A percentile compares a stretch with the other conserved stretches of the same genome.
These are phyloP conservation scores for Ganaspis brasiliensis DNA, from an alignment of 2,888 invertebrate genomes.

Conservation along the genomic window DNA sequence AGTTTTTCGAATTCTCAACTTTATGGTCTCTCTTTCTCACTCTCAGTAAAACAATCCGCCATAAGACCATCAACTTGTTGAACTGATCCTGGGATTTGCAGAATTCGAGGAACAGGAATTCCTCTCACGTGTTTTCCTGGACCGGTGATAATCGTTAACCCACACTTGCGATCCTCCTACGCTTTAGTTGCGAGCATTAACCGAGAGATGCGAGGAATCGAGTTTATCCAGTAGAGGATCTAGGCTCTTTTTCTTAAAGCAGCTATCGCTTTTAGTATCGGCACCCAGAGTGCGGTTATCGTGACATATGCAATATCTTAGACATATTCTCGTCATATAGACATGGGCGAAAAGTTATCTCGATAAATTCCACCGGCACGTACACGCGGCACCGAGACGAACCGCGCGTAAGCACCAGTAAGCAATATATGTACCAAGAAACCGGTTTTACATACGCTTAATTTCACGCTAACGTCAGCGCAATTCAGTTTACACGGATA, in stretches of 20 bases:
- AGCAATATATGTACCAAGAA: slow-evolving; percentile 53
- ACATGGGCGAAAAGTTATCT: slow-evolving; percentile 49
- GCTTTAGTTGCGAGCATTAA: slow-evolving; percentile 20
- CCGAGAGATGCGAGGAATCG: slow-evolving; percentile 11
- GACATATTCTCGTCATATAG: slow-evolving; percentile 46
- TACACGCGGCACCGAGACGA: slow-evolving; percentile 53
- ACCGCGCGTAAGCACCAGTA: slow-evolving; percentile 48
- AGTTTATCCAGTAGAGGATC: slow-evolving; percentile 15
- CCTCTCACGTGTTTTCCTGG: slow-evolving; percentile 33
- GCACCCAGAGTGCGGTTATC: neutral
- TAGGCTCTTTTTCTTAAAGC: neutral
- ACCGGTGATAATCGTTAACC: slow-evolving; percentile 48
- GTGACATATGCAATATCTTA: neutral
- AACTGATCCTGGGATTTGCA: too few species aligned
- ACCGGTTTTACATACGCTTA: slow-evolving; percentile 79
- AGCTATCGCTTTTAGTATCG: neutral
- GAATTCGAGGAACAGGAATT: neutral
- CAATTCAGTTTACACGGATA: slow-evolving; percentile 79
- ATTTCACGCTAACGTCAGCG: slow-evolving; percentile 79
- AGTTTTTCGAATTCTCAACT: neutral
- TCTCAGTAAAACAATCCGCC: neutral
- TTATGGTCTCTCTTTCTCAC: too few species aligned
- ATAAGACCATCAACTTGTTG: too few species aligned
- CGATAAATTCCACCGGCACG: slow-evolving; percentile 51
- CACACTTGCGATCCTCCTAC: slow-evolving; percentile 41